Conservation (phyloP, 2,888 invertebrate species). For the Lasius fuliginosus region DNA sequence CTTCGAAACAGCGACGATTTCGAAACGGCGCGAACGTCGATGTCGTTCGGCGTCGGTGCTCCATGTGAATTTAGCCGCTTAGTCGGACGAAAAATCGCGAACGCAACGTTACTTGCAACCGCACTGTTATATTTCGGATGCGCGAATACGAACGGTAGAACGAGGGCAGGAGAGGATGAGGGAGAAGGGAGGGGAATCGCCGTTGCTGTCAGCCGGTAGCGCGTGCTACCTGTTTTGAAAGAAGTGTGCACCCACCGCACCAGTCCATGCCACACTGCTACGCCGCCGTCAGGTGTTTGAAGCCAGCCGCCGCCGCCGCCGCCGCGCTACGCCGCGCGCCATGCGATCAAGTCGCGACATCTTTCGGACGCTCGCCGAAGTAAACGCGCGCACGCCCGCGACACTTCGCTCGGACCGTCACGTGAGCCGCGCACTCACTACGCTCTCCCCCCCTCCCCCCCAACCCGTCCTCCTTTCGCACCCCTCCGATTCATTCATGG, state of each 20-base stretch:
- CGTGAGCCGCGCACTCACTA: slow-evolving; percentile 46
- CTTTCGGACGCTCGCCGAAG: slow-evolving; percentile 74
- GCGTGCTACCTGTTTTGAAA: slow-evolving; percentile 79
- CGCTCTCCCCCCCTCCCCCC: slow-evolving; percentile 1
- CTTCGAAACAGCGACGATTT: slow-evolving; percentile 21
- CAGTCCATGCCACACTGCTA: slow-evolving; percentile 84
- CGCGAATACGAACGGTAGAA: slow-evolving; percentile 13
- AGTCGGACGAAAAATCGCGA: slow-evolving; percentile 23
- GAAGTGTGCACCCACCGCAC: slow-evolving; percentile 82
- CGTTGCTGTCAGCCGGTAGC: slow-evolving; percentile 46
- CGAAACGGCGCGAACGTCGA: slow-evolving; percentile 30
- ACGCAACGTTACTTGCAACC: not conserved
- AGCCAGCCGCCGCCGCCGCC: slow-evolving; percentile 74
- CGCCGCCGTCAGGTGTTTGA: slow-evolving; percentile 83
- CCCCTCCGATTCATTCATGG: slow-evolving; percentile 76
- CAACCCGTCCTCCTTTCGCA: not conserved
- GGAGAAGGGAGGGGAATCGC: not conserved
- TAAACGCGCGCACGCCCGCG: slow-evolving; percentile 11
- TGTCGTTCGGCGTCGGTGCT: slow-evolving; percentile 28
- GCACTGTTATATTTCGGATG: slow-evolving; percentile 45
- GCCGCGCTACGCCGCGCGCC: too few species aligned
- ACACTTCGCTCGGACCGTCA: slow-evolving; percentile 9
- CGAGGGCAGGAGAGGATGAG: slow-evolving; percentile 22
- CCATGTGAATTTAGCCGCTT: slow-evolving; percentile 44
- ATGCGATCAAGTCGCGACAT: slow-evolving; percentile 71